phyloP scores from a whole-genome alignment of 2,113 vertebrate species.

The Carassius auratus region DNA sequence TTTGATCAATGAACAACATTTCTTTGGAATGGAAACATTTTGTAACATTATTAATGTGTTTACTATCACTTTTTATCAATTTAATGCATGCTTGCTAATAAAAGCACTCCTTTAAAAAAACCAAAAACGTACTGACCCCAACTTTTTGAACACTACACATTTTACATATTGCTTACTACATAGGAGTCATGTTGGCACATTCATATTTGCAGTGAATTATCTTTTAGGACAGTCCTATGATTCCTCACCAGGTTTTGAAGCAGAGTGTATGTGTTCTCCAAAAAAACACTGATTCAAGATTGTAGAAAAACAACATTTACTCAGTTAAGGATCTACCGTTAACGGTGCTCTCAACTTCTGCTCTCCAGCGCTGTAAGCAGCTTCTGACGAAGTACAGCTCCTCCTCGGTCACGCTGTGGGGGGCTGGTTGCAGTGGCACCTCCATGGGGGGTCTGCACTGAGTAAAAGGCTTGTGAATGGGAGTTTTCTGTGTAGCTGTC shows the following conservation, averaged over 20 bases:
- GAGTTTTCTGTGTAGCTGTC: constrained; percentile 62
- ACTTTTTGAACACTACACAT: no score
- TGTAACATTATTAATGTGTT: background rate
- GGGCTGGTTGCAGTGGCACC: constrained; percentile 73
- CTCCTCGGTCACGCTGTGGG: constrained; percentile 77
- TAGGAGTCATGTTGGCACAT: background rate
- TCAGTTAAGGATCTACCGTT: constrained; percentile 75
- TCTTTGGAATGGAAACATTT: background rate
- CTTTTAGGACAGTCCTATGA: background rate
- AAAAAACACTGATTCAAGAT: constrained; percentile 4
- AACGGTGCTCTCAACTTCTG: constrained; percentile 87
- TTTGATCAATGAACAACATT: background rate
- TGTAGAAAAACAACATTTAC: background rate
- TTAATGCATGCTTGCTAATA: background rate
- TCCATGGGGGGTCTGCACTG: constrained; percentile 69
- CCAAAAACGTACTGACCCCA: no score
- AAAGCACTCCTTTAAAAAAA: background rate
- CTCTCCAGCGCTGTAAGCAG: constrained; percentile 92
- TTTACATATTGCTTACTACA: no score
- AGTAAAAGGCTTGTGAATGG: constrained; percentile 66
- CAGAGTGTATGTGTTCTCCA: background rate
- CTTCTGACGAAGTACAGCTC: constrained; percentile 83
- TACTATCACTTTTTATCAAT: background rate
- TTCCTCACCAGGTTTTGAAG: no score
- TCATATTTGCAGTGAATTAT: background rate